phyloP scores from a whole-genome alignment of 1,140 invertebrate species.

The Chrysopa pallens region DNA sequence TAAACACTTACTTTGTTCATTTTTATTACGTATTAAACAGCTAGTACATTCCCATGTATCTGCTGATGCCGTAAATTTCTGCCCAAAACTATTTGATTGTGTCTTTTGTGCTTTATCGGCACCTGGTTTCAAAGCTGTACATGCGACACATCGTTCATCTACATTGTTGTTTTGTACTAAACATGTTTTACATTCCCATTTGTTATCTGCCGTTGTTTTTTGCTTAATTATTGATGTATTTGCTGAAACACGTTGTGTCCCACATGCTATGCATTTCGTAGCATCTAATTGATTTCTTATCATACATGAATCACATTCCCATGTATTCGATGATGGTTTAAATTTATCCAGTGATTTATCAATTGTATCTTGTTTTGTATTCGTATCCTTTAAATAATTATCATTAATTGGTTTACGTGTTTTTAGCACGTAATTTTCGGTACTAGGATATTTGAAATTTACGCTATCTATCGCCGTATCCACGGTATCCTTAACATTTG shows the following conservation, averaged over 20 bases:
- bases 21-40: slow-evolving; percentile 39
- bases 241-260: slow-evolving; percentile 5
- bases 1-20: slow-evolving; percentile 28
- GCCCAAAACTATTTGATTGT: slow-evolving; percentile 23
- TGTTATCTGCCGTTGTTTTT: not conserved
- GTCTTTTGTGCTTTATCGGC: not conserved
- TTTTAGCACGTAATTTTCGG: not conserved
- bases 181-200: slow-evolving; percentile 36
- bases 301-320: slow-evolving; percentile 40
- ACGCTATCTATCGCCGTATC: slow-evolving; percentile 12
- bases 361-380: not conserved
- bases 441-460: not conserved
- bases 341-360: slow-evolving; percentile 10
- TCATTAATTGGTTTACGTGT: not conserved
- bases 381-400: not conserved
- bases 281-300: slow-evolving; percentile 27
- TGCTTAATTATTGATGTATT: not conserved
- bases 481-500: slow-evolving; percentile 18
- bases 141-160: slow-evolving; percentile 29
- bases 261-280: slow-evolving; percentile 23
- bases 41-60: slow-evolving; percentile 39
- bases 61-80: slow-evolving; percentile 30
- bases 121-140: slow-evolving; percentile 20
- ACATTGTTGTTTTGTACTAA: slow-evolving; percentile 31
- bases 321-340: slow-evolving; percentile 22